Evolutionary conservation across 2,888 invertebrate species (phyloP), one percentile per base, ranked within the genome.

Genomic region (Cosmorhoe ocellata): DNA sequence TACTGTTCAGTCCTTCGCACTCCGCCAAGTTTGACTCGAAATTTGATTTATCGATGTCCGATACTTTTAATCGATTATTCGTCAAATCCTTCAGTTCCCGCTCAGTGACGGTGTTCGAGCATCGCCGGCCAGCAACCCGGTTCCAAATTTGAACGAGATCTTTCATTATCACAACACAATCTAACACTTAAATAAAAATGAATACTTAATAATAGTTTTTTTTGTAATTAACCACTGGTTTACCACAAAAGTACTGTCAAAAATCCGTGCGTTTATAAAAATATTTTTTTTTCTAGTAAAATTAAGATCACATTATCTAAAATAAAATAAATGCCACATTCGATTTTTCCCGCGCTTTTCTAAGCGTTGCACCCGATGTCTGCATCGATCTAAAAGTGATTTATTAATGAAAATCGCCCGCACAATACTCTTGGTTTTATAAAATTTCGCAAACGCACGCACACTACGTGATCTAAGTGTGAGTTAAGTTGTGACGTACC

Each of bases 111-210:
- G 87, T 91, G 18, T 88, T 81, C 26, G 92, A 91, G 66, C 93
- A 93, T 10, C 90, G 88, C 44, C 91, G 81, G 2, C 90, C 87
- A 38, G 92, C 73, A 27, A 92, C 76, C 24, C 81, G 79, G 41
- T 80, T 90, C 92, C 91, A 93, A 61, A 93, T 91, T 78, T 92
- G 91, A 61, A 87, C 81, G 11, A 93, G 74, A 62, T 93, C 93
- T 80, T 93, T 93, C 94, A 94, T 94, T 61, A 59, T 74, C 38
- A 44, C 38, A 38, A 30, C 38, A 46, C 45, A 41, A 22, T n/a
- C n/a, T n/a, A n/a, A n/a, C n/a, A n/a, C n/a, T n/a, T n/a, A n/a
- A n/a, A n/a, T n/a, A n/a, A n/a, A n/a, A n/a, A n/a, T n/a, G n/a
- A n/a, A n/a, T n/a, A n/a, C n/a, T n/a, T n/a, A n/a, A n/a, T n/a